Conservation (phyloP, 2,797 vertebrate genomes). For the Hemibagrus guttatus region DNA sequence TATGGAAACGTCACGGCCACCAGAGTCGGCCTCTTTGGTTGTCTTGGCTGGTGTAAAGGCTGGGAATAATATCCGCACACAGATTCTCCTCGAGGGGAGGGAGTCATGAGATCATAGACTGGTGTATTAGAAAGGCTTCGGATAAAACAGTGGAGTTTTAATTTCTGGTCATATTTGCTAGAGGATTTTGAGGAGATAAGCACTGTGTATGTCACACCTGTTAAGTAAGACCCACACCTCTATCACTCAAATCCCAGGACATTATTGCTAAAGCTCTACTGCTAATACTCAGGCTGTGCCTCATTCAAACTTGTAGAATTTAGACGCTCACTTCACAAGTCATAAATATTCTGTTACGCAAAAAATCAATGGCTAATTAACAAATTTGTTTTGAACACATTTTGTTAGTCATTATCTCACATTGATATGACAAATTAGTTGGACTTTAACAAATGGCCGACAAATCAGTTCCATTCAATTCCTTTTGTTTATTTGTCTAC, state of each 20-base stretch:
- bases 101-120: slow-evolving; percentile 33
- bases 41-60: slow-evolving; percentile 21
- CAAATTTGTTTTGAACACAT: background rate
- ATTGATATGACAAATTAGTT: background rate
- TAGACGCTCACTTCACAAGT: background rate
- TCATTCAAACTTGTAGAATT: background rate
- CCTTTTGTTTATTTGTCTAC: background rate
- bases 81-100: slow-evolving; percentile 10
- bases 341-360: background rate
- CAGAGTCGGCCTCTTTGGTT: slow-evolving; percentile 15
- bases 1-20: slow-evolving; percentile 51
- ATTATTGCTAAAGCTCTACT: background rate
- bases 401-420: background rate
- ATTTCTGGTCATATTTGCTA: slow-evolving; percentile 18
- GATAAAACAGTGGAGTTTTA: slow-evolving; percentile 18
- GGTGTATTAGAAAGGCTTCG: slow-evolving; percentile 21
- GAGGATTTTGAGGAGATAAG: slow-evolving; percentile 23
- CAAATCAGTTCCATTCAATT: background rate
- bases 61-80: slow-evolving; percentile 22
- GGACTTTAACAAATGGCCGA: background rate
- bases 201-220: slow-evolving; percentile 13
- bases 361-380: background rate
- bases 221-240: background rate
- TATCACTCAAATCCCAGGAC: background rate
- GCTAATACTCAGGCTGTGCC: background rate